Evolutionary conservation across 2,113 vertebrate genomes (phyloP).

Genomic region (Patagioenas fasciata): DNA sequence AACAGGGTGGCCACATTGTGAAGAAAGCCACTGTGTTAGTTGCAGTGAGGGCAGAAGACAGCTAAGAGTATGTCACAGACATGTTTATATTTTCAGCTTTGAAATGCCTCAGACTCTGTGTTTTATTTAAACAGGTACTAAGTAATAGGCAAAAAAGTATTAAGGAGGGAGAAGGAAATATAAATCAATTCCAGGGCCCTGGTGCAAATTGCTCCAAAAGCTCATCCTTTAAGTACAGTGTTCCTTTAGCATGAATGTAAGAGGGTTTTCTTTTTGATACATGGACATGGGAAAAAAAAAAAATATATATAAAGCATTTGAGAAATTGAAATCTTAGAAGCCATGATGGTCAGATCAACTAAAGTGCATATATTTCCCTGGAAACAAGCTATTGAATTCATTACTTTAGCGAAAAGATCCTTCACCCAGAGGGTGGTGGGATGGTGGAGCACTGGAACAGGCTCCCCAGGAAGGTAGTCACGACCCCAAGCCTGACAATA

Average conservation of each 20-base stretch:
- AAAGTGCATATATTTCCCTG: neutral
- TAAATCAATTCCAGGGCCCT: neutral
- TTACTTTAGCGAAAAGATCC: neutral
- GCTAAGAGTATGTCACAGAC: neutral
- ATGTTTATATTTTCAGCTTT: neutral
- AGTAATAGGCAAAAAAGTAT: neutral
- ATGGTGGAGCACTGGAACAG: no score
- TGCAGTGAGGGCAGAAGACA: neutral
- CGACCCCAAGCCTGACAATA: no score
- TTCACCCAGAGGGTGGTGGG: no score
- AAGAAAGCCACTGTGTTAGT: neutral
- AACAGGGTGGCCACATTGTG: neutral
- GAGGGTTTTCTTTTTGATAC: neutral
- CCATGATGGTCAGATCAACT: neutral
- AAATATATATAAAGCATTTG: neutral
- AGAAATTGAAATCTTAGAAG: neutral
- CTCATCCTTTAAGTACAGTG: neutral
- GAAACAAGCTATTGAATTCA: neutral
- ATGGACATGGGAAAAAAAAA: neutral
- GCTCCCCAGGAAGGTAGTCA: no score
- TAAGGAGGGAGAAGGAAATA: neutral
- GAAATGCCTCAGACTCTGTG: neutral
- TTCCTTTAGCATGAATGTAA: neutral
- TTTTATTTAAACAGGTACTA: neutral
- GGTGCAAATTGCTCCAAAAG: neutral